Conservation (phyloP, 2,113 vertebrate species). For the Globicephala melas region DNA sequence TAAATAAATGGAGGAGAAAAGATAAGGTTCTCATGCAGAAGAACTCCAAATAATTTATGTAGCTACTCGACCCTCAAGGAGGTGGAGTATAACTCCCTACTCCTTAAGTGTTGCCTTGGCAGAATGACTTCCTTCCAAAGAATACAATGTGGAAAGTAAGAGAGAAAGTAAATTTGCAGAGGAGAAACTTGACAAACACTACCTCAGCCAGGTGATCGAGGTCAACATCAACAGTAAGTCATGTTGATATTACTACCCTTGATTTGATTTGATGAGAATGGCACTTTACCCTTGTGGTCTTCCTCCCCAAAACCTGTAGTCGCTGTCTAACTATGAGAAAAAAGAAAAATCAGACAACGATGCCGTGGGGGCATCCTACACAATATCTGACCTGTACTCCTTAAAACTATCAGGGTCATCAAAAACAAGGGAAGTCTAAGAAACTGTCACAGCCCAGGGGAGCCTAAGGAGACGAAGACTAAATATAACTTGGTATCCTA, state of each 20-base stretch:
- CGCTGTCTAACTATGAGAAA: background rate
- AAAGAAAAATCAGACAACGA: background rate
- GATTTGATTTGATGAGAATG: constrained; percentile 24
- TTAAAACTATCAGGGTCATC: background rate
- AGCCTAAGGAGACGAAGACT: background rate
- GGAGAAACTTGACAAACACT: background rate
- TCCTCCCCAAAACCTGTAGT: background rate
- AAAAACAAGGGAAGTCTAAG: constrained; percentile 10
- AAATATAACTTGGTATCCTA: constrained; percentile 38
- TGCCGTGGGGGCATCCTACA: background rate
- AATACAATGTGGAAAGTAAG: background rate
- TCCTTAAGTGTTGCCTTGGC: background rate
- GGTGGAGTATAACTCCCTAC: background rate
- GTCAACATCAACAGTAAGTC: background rate
- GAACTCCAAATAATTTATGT: background rate
- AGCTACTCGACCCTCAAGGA: background rate
- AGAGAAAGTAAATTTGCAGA: background rate
- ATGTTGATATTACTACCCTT: background rate
- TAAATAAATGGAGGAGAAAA: constrained; percentile 2
- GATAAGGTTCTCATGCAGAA: background rate
- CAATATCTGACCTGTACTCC: background rate
- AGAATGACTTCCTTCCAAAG: background rate
- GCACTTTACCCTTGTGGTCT: background rate
- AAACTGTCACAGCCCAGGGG: background rate
- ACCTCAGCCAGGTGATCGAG: background rate